Base-by-base conservation (phyloP, 2,113 vertebrate genomes). In the Perca schrenkii region DNA sequence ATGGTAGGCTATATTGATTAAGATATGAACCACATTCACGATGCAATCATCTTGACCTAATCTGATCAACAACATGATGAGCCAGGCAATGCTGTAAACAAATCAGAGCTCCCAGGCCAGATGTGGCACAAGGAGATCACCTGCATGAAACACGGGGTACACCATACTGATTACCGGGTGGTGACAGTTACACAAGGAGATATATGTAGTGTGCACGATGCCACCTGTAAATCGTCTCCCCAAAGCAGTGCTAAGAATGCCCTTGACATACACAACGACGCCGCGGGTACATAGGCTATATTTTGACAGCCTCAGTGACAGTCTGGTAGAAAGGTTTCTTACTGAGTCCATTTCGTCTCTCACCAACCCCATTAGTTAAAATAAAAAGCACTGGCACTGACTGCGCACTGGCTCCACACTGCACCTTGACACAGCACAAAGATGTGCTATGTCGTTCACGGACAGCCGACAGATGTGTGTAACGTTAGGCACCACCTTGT, bases 151-250 rank as follows among this genome's bases (percentile, higher is more conserved):
- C 63, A n/a, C 36, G 57, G 43, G 69, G 47, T 12, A 64, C 5
- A 74, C 47, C 80, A 56, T 8, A 28, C 43, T 36, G 47, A n/a
- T n/a, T 17, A 43, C 22, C 21, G 14, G 25, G 43, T 69, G 72
- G 49, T 81, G 74, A 74, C 65, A 57, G 13, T 34, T 11, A 31
- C 49, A 63, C 2, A 71, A 17, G 49, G 40, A 80, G 47, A 83
- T 19, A 53, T 50, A 17, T 54, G 60, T 25, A 25, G 34, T 58
- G 40, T 36, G 56, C 52, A 57, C 67, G 61, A n/a, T 79, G 21
- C 91, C 92, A 92, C 92, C 90, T 93, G 93, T 93, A 57, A 85
- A 82, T 65, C 77, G 53, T 34, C 57, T 34, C 31, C 53, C 47
- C 36, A 4, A 21, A 63, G 19, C 43, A 49, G 34, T 11, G 57